phyloP scores from a whole-genome alignment of 2,888 invertebrate species.

The Epinotia nisella region DNA sequence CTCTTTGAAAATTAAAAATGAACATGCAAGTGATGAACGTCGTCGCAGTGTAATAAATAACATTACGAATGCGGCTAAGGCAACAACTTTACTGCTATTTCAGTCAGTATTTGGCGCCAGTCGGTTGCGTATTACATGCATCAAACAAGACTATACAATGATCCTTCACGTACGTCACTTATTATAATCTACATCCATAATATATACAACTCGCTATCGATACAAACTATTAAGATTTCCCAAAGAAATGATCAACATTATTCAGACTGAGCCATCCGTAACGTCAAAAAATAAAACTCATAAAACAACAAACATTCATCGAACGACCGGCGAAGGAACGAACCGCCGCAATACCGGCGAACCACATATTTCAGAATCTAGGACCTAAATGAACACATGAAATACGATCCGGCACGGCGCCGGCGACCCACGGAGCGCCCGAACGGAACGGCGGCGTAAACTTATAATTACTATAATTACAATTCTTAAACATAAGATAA shows the following conservation, averaged over 20 bases:
- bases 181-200: slow-evolving; percentile 49
- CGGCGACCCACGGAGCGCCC: slow-evolving; percentile 60
- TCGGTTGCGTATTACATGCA: slow-evolving; percentile 31
- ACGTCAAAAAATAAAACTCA: slow-evolving; percentile 79
- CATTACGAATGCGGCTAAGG: slow-evolving; percentile 39
- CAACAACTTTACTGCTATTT: slow-evolving; percentile 38
- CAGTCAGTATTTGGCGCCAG: slow-evolving; percentile 45
- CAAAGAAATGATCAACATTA: slow-evolving; percentile 84
- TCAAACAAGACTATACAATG: slow-evolving; percentile 49
- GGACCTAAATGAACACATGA: slow-evolving; percentile 84
- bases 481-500: slow-evolving; percentile 81
- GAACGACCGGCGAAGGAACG: slow-evolving; percentile 71
- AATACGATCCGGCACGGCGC: slow-evolving; percentile 76
- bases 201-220: slow-evolving; percentile 55
- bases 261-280: slow-evolving; percentile 78
- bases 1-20: slow-evolving; percentile 9
- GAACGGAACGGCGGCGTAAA: slow-evolving; percentile 66
- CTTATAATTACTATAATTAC: slow-evolving; percentile 80
- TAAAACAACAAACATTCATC: slow-evolving; percentile 80
- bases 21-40: slow-evolving; percentile 5
- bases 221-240: slow-evolving; percentile 58
- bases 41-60: slow-evolving; percentile 26
- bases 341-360: slow-evolving; percentile 69
- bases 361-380: slow-evolving; percentile 79
- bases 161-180: slow-evolving; percentile 49